phyloP scores from a whole-genome alignment of 1,140 invertebrate species.

The Diorhabda elongata region DNA sequence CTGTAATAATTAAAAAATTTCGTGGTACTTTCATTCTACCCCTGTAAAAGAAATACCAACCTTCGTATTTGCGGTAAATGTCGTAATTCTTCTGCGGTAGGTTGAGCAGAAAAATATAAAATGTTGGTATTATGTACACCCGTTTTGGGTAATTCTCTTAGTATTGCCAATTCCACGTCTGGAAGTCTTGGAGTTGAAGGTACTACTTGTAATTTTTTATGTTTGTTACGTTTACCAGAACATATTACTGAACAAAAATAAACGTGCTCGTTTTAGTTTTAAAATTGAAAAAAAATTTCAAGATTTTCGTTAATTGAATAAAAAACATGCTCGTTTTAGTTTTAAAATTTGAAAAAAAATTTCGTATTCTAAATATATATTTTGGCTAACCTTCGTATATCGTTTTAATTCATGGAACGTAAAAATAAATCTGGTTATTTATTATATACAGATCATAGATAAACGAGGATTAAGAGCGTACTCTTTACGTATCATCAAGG shows the following conservation, averaged over 20 bases:
- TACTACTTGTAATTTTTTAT: slow-evolving; percentile 29
- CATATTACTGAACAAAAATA: slow-evolving; percentile 20
- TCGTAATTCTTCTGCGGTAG: slow-evolving; percentile 60
- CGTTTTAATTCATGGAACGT: no score
- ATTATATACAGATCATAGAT: no score
- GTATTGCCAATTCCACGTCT: slow-evolving; percentile 80
- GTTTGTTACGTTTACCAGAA: slow-evolving; percentile 24
- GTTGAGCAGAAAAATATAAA: slow-evolving; percentile 61
- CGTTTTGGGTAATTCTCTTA: slow-evolving; percentile 74
- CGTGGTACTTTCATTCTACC: neutral
- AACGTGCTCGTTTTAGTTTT: neutral
- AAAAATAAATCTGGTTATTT: no score
- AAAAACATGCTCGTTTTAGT: no score
- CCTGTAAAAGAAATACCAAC: slow-evolving; percentile 33
- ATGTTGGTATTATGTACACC: slow-evolving; percentile 76
- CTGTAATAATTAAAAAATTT: slow-evolving; percentile 27
- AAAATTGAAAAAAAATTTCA: no score
- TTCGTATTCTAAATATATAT: no score
- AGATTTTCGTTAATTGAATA: no score
- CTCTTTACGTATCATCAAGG: no score
- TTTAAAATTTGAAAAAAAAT: no score
- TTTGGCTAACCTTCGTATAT: no score
- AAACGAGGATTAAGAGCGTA: no score
- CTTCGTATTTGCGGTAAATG: slow-evolving; percentile 78
- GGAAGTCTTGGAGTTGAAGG: slow-evolving; percentile 49